Evolutionary conservation across 2,797 vertebrate species (phyloP).

Genomic region (Buceros bicornis): DNA sequence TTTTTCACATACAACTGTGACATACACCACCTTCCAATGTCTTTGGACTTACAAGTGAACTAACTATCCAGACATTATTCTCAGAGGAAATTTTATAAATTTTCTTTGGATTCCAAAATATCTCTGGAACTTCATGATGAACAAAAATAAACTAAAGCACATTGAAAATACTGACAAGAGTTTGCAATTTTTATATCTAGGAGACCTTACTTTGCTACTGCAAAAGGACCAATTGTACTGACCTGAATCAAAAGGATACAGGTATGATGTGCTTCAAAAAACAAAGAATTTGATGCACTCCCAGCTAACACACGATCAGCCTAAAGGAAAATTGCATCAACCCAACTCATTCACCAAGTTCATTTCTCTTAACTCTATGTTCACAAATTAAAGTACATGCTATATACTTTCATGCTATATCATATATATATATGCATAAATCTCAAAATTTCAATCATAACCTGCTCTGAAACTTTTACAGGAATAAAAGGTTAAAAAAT

Average conservation of each 20-base stretch:
- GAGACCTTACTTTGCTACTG: neutral
- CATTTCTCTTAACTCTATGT: neutral
- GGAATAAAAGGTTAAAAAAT: neutral
- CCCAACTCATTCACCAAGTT: neutral
- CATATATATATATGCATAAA: neutral
- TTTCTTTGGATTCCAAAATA: neutral
- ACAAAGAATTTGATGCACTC: neutral
- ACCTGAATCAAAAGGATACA: neutral
- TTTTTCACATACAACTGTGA: neutral
- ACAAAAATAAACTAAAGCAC: constrained; percentile 12
- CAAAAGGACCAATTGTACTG: constrained; percentile 14
- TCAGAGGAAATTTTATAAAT: neutral
- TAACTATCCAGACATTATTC: neutral
- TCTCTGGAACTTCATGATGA: neutral
- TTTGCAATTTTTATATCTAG: neutral
- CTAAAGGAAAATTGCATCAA: neutral
- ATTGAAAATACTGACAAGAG: neutral
- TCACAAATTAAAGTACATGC: neutral
- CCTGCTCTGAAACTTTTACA: neutral
- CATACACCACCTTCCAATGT: neutral
- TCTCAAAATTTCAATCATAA: neutral
- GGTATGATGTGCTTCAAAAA: neutral
- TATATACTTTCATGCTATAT: neutral
- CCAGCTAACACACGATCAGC: neutral
- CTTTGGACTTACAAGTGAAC: neutral